A percentile compares a stretch with the other conserved stretches of the same genome.
phyloP scores from a whole-genome alignment of 2,113 vertebrate genomes.

The Atractosteus spatula region DNA sequence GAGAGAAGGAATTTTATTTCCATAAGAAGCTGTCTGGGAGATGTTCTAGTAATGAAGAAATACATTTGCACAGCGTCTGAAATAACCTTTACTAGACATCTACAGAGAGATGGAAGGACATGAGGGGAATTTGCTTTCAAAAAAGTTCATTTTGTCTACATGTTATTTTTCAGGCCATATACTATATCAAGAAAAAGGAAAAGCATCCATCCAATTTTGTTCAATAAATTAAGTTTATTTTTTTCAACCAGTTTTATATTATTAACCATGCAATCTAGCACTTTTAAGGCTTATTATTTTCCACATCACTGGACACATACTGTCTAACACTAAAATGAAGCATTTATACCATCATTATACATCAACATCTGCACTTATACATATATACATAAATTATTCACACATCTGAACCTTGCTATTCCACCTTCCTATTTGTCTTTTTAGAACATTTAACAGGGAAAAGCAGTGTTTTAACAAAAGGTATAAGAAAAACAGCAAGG shows the following conservation, averaged over 20 bases:
- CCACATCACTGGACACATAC: constrained; percentile 81
- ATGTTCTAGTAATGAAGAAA: neutral
- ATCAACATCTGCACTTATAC: constrained; percentile 79
- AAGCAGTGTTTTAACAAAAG: constrained; percentile 84
- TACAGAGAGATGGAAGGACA: neutral
- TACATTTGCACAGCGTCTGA: neutral
- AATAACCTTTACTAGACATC: neutral
- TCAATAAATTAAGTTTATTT: constrained; percentile 90
- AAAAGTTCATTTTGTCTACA: neutral
- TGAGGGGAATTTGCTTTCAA: neutral
- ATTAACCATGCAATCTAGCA: constrained; percentile 92
- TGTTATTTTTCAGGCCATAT: neutral
- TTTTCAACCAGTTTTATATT: constrained; percentile 57
- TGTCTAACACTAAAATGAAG: constrained; percentile 78
- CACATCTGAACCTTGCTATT: constrained; percentile 78
- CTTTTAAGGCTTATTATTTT: constrained; percentile 86
- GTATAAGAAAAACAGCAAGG: constrained; percentile 93
- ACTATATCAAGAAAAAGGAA: neutral
- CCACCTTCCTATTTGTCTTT: constrained; percentile 40
- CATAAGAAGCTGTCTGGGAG: neutral
- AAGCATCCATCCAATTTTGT: constrained; percentile 60
- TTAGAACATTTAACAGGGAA: constrained; percentile 70
- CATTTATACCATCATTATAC: constrained; percentile 83
- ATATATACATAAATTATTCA: constrained; percentile 88
- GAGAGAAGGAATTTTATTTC: neutral